Evolutionary conservation across 2,888 invertebrate genomes (phyloP).

Genomic region (Choristoneura rosaceana): DNA sequence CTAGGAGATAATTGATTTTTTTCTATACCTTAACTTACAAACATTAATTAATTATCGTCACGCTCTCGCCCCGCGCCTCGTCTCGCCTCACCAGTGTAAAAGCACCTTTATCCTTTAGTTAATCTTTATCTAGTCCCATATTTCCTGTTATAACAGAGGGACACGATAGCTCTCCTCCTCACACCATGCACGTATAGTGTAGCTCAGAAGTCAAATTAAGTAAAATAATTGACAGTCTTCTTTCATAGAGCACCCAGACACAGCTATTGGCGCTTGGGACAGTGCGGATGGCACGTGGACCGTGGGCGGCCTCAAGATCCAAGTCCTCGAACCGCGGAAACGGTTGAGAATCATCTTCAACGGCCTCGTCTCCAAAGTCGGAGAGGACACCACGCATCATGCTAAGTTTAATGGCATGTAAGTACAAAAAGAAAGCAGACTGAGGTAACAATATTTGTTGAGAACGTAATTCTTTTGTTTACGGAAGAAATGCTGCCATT

Average conservation of each 20-base stretch:
- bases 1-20: no score
- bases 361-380: conserved; percentile 86
- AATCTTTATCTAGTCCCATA: no score
- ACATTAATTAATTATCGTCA: no score
- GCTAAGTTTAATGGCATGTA: conserved; percentile 87
- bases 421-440: conserved; percentile 53
- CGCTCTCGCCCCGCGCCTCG: no score
- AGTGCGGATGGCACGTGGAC: conserved; percentile 76
- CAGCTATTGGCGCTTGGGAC: conserved; percentile 70
- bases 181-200: not conserved
- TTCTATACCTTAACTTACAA: no score
- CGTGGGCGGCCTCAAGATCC: conserved; percentile 86
- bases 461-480: no score
- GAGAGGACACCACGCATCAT: conserved; percentile 62
- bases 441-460: no score
- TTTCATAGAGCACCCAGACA: conserved; percentile 83
- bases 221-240: not conserved
- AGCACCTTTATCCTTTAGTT: no score
- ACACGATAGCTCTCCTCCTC: no score
- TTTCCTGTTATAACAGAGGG: no score
- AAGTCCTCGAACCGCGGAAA: conserved; percentile 85
- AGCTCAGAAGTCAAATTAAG: not conserved
- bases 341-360: conserved; percentile 88
- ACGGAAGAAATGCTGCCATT: no score
- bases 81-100: no score